Evolutionary conservation across 2,888 invertebrate genomes (phyloP).

Genomic region (Drosophila recens): DNA sequence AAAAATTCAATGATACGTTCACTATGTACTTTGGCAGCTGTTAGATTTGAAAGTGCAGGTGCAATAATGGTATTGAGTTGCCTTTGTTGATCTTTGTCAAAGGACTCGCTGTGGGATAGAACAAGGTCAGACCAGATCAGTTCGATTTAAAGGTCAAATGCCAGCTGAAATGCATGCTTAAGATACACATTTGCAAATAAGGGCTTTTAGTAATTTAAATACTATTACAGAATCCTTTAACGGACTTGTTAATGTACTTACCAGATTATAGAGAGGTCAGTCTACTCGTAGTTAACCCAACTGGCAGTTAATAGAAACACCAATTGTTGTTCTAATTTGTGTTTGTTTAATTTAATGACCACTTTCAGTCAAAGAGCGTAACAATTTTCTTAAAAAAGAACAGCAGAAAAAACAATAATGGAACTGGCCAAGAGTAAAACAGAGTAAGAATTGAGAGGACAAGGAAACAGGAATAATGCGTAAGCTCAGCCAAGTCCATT

Average conservation of each 20-base stretch:
- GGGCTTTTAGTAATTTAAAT: not conserved
- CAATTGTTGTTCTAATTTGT: constrained; percentile 53
- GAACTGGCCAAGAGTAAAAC: constrained; percentile 24
- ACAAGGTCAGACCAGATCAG: constrained; percentile 13
- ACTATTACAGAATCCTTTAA: too few species aligned
- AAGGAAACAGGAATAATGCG: constrained; percentile 63
- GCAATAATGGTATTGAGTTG: constrained; percentile 13
- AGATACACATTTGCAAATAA: not conserved
- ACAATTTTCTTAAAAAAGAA: constrained; percentile 40
- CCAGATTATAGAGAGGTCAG: not conserved
- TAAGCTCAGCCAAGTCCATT: constrained; percentile 84
- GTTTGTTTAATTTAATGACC: constrained; percentile 57
- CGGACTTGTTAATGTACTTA: not conserved
- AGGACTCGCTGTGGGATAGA: constrained; percentile 15
- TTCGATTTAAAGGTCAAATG: constrained; percentile 3
- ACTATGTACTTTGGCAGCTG: constrained; percentile 1
- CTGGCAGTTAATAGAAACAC: constrained; percentile 37
- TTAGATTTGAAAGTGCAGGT: constrained; percentile 26
- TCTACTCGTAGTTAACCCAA: constrained; percentile 20
- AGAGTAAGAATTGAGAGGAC: constrained; percentile 32
- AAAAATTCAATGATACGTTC: too few species aligned
- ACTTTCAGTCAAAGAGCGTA: constrained; percentile 39
- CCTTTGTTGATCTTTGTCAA: constrained; percentile 21
- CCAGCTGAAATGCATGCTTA: not conserved
- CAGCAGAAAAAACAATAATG: constrained; percentile 28